Evolutionary conservation across 1,140 invertebrate genomes (phyloP).

Genomic region (Spodoptera litura): DNA sequence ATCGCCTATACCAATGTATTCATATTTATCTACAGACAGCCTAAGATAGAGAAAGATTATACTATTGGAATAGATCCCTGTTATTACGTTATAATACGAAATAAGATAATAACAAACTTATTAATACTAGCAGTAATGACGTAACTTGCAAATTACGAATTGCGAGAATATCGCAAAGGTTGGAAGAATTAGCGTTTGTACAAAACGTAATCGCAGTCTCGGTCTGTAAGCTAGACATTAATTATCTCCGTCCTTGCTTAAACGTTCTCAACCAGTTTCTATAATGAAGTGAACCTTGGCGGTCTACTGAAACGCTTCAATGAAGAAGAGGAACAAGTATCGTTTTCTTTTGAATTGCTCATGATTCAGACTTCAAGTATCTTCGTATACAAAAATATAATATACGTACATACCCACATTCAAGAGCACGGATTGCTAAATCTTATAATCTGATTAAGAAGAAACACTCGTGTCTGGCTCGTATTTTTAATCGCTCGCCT

Average conservation of each 20-base stretch:
- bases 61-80: no score
- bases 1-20: no score
- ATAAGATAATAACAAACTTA: no score
- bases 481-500: conserved; percentile 31
- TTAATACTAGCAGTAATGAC: background rate
- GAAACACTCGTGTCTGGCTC: conserved; percentile 16
- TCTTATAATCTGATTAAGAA: conserved; percentile 30
- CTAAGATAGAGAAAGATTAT: no score
- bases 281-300: conserved; percentile 28
- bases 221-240: conserved; percentile 6
- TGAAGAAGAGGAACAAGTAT: conserved; percentile 27
- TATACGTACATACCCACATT: background rate
- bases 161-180: conserved; percentile 6
- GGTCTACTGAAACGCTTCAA: conserved; percentile 28
- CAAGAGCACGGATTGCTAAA: conserved; percentile 19
- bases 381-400: conserved; percentile 4
- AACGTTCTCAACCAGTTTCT: conserved; percentile 31
- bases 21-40: no score
- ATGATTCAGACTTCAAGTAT: conserved; percentile 27
- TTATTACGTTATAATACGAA: no score
- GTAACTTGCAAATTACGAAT: background rate
- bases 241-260: conserved; percentile 31
- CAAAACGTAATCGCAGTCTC: conserved; percentile 5
- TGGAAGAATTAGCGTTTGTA: conserved; percentile 1
- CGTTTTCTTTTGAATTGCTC: conserved; percentile 10